Percentiles rank a stretch among this genome's conserved stretches.
phyloP scores from a whole-genome alignment of 2,888 invertebrate species.

The Sarcophaga carnaria region DNA sequence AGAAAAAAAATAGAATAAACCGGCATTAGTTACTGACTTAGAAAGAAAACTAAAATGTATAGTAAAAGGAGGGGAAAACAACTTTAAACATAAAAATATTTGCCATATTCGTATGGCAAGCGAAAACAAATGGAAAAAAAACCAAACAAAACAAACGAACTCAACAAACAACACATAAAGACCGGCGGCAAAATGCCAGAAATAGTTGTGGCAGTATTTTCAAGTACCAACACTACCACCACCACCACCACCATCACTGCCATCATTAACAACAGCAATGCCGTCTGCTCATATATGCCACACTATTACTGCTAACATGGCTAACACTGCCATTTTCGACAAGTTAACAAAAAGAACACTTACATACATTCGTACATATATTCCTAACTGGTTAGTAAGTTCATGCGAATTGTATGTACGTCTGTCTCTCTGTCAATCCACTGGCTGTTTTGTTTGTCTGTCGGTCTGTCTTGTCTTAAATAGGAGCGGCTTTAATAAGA shows the following conservation, averaged over 20 bases:
- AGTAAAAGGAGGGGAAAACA: conserved; percentile 2
- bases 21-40: conserved; percentile 23
- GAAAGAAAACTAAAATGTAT: not conserved
- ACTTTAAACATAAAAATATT: not conserved
- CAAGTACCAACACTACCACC: conserved; percentile 19
- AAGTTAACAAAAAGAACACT: conserved; percentile 26
- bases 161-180: conserved; percentile 6
- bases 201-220: conserved; percentile 55
- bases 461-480: conserved; percentile 33
- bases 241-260: not conserved
- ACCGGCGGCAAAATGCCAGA: conserved; percentile 65
- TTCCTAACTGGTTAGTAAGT: not conserved
- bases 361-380: conserved; percentile 10
- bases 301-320: conserved; percentile 23
- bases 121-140: conserved; percentile 7
- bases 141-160: conserved; percentile 34
- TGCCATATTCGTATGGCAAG: not conserved
- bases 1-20: not conserved
- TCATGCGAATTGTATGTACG: not conserved
- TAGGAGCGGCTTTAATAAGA: conserved; percentile 56
- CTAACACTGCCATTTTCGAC: not conserved
- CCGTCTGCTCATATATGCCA: conserved; percentile 47
- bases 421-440: not conserved
- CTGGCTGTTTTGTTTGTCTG: not conserved
- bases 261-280: conserved; percentile 2